Base-by-base conservation (phyloP, 2,113 vertebrate genomes). In the Anolis carolinensis region DNA sequence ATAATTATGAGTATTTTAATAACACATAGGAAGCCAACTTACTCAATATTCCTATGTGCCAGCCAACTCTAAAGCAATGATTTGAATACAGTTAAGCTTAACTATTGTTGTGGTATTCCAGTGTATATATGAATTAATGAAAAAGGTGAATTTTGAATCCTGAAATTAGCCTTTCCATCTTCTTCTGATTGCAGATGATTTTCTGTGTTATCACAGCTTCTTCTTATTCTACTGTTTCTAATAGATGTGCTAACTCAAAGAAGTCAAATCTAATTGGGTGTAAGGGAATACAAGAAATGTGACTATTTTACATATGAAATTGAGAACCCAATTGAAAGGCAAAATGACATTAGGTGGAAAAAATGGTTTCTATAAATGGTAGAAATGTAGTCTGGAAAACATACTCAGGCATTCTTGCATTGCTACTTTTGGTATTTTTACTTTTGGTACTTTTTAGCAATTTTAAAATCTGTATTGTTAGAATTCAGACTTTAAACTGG, bases 171-270 rank as follows among this genome's bases (percentile, higher is more conserved):
- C 23, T 65, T 81, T 52, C 73, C 71, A 74, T 65, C 39, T 81
- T 86, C 34, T 81, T 80, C 36, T 73, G 71, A 81, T 75, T 86
- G 44, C 55, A 81, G 44, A 65, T 81, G 70, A 80, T 71, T 74
- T 48, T 34, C 82, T 44, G 39, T 44, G 71, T 63, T 63, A 44
- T 83, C 39, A n/a, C 34, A 75, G 36, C 70, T 48, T 79, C 65
- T 83, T n/a, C 73, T 82, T 78, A 70, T 63, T 79, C 6, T 25
- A 6, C 74, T 62, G 32, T 21, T 34, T 4, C 30, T 83, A 79
- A 50, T 83, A 52, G 79, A 83, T 62, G 75, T 83, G 34, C 65
- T 71, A 78, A 79, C 79, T 78, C 55, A 59, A 72, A 77, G 36
- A 83, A 34, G 30, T 68, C 52, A 62, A 14, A 71, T 55, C 73